Evolutionary conservation across 2,113 vertebrate genomes (phyloP).

Genomic region (human (Homo sapiens)): DNA sequence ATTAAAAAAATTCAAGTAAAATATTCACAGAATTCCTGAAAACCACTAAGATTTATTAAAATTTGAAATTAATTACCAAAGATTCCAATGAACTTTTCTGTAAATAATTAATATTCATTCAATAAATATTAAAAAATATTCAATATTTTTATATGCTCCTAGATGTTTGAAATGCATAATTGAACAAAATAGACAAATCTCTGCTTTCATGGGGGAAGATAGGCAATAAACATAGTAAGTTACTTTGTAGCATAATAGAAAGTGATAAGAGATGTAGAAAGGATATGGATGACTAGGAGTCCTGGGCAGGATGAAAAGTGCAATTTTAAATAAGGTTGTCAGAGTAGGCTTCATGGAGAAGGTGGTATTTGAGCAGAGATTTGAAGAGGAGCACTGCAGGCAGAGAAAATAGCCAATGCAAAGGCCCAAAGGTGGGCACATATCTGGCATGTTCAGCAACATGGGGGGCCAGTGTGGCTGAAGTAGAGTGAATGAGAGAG

Average conservation of each 20-base stretch:
- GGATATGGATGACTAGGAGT: neutral
- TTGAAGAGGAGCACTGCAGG: neutral
- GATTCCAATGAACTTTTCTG: neutral
- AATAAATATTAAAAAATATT: neutral
- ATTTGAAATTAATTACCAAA: neutral
- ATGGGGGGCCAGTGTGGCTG: neutral
- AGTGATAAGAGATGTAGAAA: neutral
- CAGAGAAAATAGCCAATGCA: neutral
- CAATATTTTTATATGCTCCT: neutral
- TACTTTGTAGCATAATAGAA: neutral
- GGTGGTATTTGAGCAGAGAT: neutral
- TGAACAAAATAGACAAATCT: neutral
- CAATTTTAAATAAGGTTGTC: neutral
- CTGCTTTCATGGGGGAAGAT: neutral
- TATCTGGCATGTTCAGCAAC: neutral
- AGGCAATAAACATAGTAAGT: neutral
- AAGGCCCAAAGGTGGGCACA: neutral
- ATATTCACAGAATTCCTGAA: constrained; percentile 10
- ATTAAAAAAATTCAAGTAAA: constrained; percentile 23
- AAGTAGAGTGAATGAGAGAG: neutral
- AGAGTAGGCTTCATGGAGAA: neutral
- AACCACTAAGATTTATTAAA: neutral
- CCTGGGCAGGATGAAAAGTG: neutral
- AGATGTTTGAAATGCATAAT: neutral
- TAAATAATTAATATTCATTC: constrained; percentile 26